phyloP scores from a whole-genome alignment of 1,140 invertebrate genomes.

The Lepidurus arcticus region DNA sequence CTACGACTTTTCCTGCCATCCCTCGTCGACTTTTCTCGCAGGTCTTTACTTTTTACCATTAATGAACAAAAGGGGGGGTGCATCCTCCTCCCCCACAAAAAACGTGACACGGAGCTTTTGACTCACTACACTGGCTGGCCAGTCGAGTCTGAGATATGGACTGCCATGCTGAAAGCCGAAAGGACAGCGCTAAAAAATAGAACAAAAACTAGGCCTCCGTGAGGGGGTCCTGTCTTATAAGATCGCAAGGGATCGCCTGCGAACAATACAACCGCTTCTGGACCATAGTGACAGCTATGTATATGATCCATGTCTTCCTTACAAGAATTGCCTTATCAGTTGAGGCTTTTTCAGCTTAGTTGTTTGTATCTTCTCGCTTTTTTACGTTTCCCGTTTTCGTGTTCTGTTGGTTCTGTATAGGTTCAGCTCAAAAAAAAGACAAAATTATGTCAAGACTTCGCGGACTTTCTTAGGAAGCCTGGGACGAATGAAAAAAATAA shows the following conservation, averaged over 20 bases:
- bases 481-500: not conserved
- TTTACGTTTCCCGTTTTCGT: not conserved
- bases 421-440: not conserved
- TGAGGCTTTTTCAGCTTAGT: not conserved
- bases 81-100: not conserved
- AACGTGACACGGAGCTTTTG: not conserved
- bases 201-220: not conserved
- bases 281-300: constrained; percentile 2
- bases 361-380: not conserved
- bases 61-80: not conserved
- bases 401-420: not conserved
- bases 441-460: no score
- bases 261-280: not conserved
- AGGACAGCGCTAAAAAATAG: not conserved
- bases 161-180: not conserved
- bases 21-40: not conserved
- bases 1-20: not conserved
- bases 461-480: no score
- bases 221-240: not conserved
- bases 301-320: not conserved
- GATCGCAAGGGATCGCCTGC: not conserved
- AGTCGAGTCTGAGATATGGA: not conserved
- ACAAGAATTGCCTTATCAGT: not conserved
- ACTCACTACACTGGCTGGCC: not conserved
- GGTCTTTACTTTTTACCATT: not conserved